These are phyloP conservation scores for Phrynosoma blainvillii DNA, from an alignment of 2,113 vertebrate species.

Conservation along the genomic window DNA sequence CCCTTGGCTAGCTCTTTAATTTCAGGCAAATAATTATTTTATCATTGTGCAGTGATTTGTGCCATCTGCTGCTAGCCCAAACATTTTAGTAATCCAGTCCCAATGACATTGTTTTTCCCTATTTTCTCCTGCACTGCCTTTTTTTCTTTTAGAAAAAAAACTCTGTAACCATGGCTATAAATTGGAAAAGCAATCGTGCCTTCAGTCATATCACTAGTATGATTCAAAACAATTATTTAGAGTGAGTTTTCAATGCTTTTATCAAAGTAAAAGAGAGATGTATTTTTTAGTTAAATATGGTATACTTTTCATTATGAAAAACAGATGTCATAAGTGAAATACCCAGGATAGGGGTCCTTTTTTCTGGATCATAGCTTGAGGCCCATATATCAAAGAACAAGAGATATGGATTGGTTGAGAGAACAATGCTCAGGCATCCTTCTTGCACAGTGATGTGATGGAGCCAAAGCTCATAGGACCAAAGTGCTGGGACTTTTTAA, in stretches of 20 bases:
- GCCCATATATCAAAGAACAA: neutral
- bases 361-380: neutral
- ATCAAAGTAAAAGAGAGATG: conserved; percentile 54
- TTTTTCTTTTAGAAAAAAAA: too few species aligned
- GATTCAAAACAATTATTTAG: conserved; percentile 17
- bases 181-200: conserved; percentile 43
- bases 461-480: neutral
- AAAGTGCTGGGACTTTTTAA: too few species aligned
- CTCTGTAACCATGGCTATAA: conserved; percentile 41
- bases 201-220: conserved; percentile 23
- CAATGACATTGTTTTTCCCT: conserved; percentile 35
- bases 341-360: neutral
- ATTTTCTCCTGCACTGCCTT: conserved; percentile 48
- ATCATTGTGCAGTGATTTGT: conserved; percentile 57
- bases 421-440: neutral
- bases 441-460: neutral
- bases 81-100: conserved; percentile 43
- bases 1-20: conserved; percentile 44
- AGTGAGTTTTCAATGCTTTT: conserved; percentile 55
- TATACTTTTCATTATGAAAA: conserved; percentile 56
- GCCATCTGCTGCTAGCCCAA: conserved; percentile 48
- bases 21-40: conserved; percentile 59
- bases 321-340: conserved; percentile 64
- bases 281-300: conserved; percentile 57
- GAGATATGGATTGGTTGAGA: neutral